Evolutionary conservation across 1,140 invertebrate genomes (phyloP).

Genomic region (Vanessa atalanta): DNA sequence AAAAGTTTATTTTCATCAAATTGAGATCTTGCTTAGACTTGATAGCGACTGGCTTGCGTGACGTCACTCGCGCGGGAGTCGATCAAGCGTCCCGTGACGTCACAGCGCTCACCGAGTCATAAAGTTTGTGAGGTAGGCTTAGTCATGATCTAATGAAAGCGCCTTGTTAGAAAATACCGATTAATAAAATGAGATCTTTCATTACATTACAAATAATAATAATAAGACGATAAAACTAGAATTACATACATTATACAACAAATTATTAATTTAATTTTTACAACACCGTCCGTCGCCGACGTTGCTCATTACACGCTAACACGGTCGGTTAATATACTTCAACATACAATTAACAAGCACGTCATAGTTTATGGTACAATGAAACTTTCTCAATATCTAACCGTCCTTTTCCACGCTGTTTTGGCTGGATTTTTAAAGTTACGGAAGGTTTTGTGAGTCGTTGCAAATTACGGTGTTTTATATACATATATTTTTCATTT

Average conservation of each 20-base stretch:
- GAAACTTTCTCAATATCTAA: conserved; percentile 59
- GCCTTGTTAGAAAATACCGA: conserved; percentile 81
- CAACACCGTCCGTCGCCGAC: conserved; percentile 59
- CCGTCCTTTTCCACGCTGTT: conserved; percentile 37
- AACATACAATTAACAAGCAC: conserved; percentile 66
- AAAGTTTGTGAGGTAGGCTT: conserved; percentile 80
- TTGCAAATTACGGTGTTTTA: conserved; percentile 11
- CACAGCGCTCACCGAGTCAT: conserved; percentile 57
- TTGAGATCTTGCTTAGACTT: conserved; percentile 80
- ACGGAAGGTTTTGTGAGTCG: neutral
- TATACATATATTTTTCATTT: conserved; percentile 1
- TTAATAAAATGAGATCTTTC: conserved; percentile 81
- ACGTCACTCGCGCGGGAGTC: conserved; percentile 15
- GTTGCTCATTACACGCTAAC: conserved; percentile 53
- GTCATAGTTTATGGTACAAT: conserved; percentile 72
- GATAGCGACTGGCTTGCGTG: conserved; percentile 59
- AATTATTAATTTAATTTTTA: conserved; percentile 73
- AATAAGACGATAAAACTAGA: conserved; percentile 77
- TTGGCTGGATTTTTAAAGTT: conserved; percentile 27
- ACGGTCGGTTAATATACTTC: conserved; percentile 58
- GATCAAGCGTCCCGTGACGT: conserved; percentile 27
- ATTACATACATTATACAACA: conserved; percentile 80
- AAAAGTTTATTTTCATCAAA: conserved; percentile 81
- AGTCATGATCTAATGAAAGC: conserved; percentile 81
- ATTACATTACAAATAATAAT: conserved; percentile 80